Conservation (phyloP, 2,888 invertebrate species). For the Onthophagus sagittarius region DNA sequence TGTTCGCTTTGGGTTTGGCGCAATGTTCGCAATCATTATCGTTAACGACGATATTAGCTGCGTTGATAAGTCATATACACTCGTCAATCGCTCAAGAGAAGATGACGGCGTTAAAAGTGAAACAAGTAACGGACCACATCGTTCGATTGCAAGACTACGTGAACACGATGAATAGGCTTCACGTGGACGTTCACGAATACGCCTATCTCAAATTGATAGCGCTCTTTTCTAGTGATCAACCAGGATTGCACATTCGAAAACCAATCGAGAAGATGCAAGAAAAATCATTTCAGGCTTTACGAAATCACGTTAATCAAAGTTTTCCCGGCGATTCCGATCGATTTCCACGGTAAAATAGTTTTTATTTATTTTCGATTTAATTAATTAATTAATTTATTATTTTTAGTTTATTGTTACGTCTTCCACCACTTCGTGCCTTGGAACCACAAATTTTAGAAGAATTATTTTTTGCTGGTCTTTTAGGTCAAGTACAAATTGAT, state of each 20-base stretch:
- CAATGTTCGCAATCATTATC: slow-evolving; percentile 79
- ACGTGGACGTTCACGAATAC: slow-evolving; percentile 80
- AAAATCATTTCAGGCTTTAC: slow-evolving; percentile 58
- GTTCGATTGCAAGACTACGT: slow-evolving; percentile 74
- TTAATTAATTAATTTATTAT: slow-evolving; percentile 13
- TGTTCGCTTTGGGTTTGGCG: slow-evolving; percentile 86
- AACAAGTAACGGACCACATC: slow-evolving; percentile 69
- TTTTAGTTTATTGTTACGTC: slow-evolving; percentile 60
- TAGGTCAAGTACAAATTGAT: slow-evolving; percentile 92
- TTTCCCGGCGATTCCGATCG: slow-evolving; percentile 53
- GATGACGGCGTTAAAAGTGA: slow-evolving; percentile 71
- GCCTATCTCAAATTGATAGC: slow-evolving; percentile 83
- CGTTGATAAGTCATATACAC: slow-evolving; percentile 77
- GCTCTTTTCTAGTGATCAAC: slow-evolving; percentile 57
- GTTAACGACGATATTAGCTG: slow-evolving; percentile 75
- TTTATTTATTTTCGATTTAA: background rate
- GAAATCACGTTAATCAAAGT: slow-evolving; percentile 48
- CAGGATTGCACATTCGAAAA: slow-evolving; percentile 49
- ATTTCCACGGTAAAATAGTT: slow-evolving; percentile 49
- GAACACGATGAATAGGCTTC: slow-evolving; percentile 66
- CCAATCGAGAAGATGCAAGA: slow-evolving; percentile 61
- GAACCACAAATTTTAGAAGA: slow-evolving; percentile 80
- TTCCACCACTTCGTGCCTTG: slow-evolving; percentile 69
- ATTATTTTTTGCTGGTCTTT: slow-evolving; percentile 86
- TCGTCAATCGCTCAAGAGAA: slow-evolving; percentile 70